These are phyloP conservation scores for Podabrus alpinus DNA, from an alignment of 2,888 invertebrate species.

Conservation along the genomic window DNA sequence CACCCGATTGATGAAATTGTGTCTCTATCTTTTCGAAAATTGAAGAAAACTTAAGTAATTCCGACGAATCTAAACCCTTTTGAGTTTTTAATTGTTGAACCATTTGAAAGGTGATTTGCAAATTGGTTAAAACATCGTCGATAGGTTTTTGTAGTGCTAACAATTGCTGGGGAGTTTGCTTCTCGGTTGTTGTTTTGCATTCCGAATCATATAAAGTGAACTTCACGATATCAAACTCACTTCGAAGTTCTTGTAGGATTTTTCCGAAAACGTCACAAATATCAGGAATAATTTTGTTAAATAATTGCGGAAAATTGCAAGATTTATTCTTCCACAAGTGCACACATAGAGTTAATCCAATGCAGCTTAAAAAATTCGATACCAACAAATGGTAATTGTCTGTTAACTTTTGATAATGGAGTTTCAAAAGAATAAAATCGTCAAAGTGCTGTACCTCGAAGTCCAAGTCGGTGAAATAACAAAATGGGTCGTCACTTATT, in stretches of 20 bases:
- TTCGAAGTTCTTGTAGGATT: neutral
- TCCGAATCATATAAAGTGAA: neutral
- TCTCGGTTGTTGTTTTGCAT: neutral
- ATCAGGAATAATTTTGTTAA: conserved; percentile 11
- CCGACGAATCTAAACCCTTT: neutral
- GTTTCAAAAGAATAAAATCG: neutral
- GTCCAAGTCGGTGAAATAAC: neutral
- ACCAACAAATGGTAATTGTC: conserved; percentile 11
- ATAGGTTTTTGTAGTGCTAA: conserved; percentile 1
- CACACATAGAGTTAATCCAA: conserved; percentile 16
- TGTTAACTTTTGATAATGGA: neutral
- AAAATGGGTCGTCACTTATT: neutral
- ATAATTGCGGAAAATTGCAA: conserved; percentile 8
- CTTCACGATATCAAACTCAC: neutral
- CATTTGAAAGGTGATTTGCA: conserved; percentile 16
- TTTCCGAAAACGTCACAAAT: neutral
- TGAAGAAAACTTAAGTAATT: neutral
- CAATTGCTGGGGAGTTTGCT: neutral
- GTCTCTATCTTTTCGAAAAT: neutral
- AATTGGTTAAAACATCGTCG: conserved; percentile 5
- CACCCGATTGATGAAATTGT: neutral
- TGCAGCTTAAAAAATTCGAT: conserved; percentile 23
- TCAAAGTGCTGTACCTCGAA: neutral
- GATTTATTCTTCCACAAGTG: conserved; percentile 14
- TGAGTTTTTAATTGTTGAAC: conserved; percentile 3